Conservation (phyloP, 2,113 vertebrate species). For the Plectropomus leopardus region DNA sequence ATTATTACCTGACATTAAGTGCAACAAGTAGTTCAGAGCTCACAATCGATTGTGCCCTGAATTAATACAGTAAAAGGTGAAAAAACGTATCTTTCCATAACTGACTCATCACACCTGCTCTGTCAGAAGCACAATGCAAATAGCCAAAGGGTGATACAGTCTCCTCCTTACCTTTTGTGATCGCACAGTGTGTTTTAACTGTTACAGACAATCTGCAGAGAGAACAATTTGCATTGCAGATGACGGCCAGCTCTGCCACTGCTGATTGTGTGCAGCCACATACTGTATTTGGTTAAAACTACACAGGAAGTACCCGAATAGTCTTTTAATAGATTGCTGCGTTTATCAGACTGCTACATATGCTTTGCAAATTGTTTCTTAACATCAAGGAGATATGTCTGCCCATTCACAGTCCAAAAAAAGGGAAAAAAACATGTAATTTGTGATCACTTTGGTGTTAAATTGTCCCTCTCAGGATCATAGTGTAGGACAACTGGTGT, state of each 20-base stretch:
- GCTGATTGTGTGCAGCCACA: background rate
- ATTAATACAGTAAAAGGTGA: background rate
- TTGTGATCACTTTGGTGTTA: background rate
- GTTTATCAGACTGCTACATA: slow-evolving; percentile 5
- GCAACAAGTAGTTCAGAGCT: background rate
- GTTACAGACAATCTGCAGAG: background rate
- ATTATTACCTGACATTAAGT: background rate
- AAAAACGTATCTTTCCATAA: background rate
- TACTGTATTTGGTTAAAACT: slow-evolving; percentile 31
- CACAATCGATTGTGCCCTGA: background rate
- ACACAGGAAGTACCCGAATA: slow-evolving; percentile 1
- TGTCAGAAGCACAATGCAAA: background rate
- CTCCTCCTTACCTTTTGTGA: background rate
- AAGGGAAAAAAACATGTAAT: too few relatives aligned
- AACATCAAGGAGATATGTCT: background rate
- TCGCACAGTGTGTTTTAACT: slow-evolving; percentile 5
- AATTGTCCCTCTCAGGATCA: background rate
- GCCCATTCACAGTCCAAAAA: background rate
- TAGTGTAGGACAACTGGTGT: background rate
- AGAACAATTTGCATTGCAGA: slow-evolving; percentile 26
- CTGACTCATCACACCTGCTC: background rate
- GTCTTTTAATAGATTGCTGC: slow-evolving; percentile 10
- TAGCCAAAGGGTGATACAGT: background rate
- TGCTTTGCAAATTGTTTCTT: background rate
- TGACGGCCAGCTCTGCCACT: background rate